Evolutionary conservation across 2,113 vertebrate species (phyloP).

Genomic region (Tragelaphus strepsiceros): DNA sequence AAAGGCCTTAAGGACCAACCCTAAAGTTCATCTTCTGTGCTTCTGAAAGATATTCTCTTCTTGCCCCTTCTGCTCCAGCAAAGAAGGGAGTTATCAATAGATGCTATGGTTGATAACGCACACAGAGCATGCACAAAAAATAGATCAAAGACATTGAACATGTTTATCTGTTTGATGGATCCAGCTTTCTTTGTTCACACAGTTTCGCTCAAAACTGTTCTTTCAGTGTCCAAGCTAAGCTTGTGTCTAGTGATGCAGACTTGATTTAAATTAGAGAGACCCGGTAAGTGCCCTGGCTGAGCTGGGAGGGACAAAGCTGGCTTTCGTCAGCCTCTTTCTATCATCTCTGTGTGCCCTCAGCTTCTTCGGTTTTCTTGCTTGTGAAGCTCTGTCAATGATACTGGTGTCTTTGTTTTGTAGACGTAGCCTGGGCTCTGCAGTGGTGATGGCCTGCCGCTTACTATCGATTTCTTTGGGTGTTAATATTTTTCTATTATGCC

Average conservation of each 20-base stretch:
- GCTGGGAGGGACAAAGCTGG: background rate
- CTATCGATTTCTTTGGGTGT: slow-evolving; percentile 67
- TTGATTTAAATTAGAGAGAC: slow-evolving; percentile 20
- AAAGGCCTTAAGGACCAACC: background rate
- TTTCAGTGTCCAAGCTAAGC: slow-evolving; percentile 22
- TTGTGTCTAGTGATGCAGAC: background rate
- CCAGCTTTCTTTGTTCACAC: background rate
- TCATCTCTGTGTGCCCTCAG: slow-evolving; percentile 8
- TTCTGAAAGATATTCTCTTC: slow-evolving; percentile 44
- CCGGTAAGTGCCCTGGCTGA: background rate
- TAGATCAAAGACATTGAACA: slow-evolving; percentile 21
- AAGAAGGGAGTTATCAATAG: background rate
- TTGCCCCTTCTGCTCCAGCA: background rate
- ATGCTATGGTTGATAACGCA: background rate
- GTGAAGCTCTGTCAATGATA: background rate
- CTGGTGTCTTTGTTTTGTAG: slow-evolving; percentile 51
- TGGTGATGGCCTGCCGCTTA: slow-evolving; percentile 5
- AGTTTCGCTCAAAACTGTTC: slow-evolving; percentile 28
- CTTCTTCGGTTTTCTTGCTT: slow-evolving; percentile 7
- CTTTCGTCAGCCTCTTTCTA: background rate
- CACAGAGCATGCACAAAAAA: background rate
- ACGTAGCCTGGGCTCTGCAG: slow-evolving; percentile 20
- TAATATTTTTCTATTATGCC: slow-evolving; percentile 77
- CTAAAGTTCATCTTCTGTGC: slow-evolving; percentile 10
- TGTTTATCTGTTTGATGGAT: slow-evolving; percentile 14